phyloP scores from a whole-genome alignment of 1,140 invertebrate species.

The Brachionus sp. region DNA sequence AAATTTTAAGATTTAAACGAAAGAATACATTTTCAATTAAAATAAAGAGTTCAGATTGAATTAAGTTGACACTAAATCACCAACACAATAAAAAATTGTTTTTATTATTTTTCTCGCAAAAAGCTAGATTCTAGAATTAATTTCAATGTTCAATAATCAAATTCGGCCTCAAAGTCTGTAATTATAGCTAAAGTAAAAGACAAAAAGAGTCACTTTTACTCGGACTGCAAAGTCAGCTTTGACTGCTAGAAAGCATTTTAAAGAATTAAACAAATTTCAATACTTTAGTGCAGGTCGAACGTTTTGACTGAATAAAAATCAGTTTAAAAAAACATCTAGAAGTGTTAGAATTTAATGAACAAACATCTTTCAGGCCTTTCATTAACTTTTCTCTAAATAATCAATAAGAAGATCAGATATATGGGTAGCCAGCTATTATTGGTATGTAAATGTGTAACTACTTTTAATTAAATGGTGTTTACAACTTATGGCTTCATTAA shows the following conservation, averaged over 20 bases:
- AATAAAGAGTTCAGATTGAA: not conserved
- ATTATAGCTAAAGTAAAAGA: conserved; percentile 11
- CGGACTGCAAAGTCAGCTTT: conserved; percentile 9
- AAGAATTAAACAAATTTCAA: not conserved
- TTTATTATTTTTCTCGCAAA: not conserved
- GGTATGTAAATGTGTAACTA: not conserved
- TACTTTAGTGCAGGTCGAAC: not conserved
- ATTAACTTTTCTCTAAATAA: conserved; percentile 5
- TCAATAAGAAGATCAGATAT: not conserved
- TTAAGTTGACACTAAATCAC: conserved; percentile 13
- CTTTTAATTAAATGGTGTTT: not conserved
- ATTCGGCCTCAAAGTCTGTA: not conserved
- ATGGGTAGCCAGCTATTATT: not conserved
- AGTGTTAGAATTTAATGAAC: not conserved
- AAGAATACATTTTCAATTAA: not conserved
- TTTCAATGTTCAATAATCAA: not conserved
- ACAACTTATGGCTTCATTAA: not conserved
- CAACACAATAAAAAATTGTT: not conserved
- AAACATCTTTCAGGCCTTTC: not conserved
- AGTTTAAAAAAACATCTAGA: not conserved
- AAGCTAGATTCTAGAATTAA: not conserved
- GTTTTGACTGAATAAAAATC: conserved; percentile 5
- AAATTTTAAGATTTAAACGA: not conserved
- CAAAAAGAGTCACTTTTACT: not conserved
- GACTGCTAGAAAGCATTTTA: not conserved